These are phyloP conservation scores for Seriola quinqueradiata DNA, from an alignment of 2,113 vertebrate species.

Conservation along the genomic window DNA sequence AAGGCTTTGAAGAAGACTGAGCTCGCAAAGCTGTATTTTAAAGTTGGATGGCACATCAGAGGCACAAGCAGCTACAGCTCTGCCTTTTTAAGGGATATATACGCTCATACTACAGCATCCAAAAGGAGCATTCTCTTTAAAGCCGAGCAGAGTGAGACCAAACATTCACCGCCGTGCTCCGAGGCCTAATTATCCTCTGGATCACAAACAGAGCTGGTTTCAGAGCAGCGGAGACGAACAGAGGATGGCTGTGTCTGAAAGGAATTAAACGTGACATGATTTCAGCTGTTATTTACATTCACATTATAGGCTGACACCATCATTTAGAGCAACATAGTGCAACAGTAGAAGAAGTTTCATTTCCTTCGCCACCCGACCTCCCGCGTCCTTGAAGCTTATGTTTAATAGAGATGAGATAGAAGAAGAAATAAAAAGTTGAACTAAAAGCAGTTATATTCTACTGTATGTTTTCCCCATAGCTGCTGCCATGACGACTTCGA, in stretches of 20 bases:
- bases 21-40: conserved; percentile 70
- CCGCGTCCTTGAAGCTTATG: conserved; percentile 24
- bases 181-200: conserved; percentile 60
- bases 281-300: conserved; percentile 65
- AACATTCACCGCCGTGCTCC: conserved; percentile 43
- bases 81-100: conserved; percentile 52
- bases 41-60: conserved; percentile 76
- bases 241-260: conserved; percentile 35
- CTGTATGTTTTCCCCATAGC: neutral
- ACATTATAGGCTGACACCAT: conserved; percentile 42
- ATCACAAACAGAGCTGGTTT: conserved; percentile 46
- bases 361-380: neutral
- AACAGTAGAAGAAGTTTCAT: neutral
- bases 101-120: conserved; percentile 37
- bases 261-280: conserved; percentile 45
- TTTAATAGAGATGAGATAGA: neutral
- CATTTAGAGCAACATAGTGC: conserved; percentile 15
- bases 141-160: conserved; percentile 48
- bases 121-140: conserved; percentile 54
- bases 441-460: neutral
- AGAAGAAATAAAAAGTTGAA: conserved; percentile 3
- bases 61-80: conserved; percentile 50
- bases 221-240: conserved; percentile 19
- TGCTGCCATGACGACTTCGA: neutral
- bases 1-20: conserved; percentile 68